Base-by-base conservation (phyloP, 2,888 invertebrate species). In the Orthosia gracilis region DNA sequence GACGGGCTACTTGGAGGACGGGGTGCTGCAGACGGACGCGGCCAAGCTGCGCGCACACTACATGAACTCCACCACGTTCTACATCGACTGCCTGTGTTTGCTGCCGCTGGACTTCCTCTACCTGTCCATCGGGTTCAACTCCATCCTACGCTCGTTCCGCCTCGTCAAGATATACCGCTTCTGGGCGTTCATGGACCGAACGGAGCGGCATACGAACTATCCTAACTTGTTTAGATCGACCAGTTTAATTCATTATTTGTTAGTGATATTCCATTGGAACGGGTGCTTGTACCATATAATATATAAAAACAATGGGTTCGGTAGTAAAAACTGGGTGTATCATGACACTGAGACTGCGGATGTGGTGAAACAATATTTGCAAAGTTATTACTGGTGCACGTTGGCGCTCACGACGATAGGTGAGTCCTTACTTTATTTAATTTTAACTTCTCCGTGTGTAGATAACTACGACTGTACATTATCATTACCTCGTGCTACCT, bases 191-290 rank as follows among this genome's bases (percentile, higher is more conserved):
- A 98, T 99, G 98, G 99, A 99, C 97, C 97, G 99, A 88, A 99
- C 99, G 74, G 99, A 99, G 96, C 97, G 99, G 84, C 99, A 99
- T 94, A 99, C 99, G 89, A 99, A 99, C 97, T 99, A 99, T 97
- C 99, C 99, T 85, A 99, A 99, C 97, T 97, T 99, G 91, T 99
- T 99, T 97, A 98, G 98, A 92, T 98, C 98, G 90, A 98, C 98
- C 90, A 98, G 98, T 95, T 97, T 99, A 94, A 98, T 99, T 96
- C 99, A 99, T 97, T 99, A 99, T 97, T 97, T 99, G 93, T 97
- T 99, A 97, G 99, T 99, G 97, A 99, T 99, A 96, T 99, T 99
- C 97, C 99, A 99, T 97, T 99, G 99, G 99, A 99, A 99, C 96
- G 99, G 99, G 93, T 99, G 99, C 97, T 97, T 99, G 95, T 99